These are phyloP conservation scores for Pseudolaguvia tuberculata DNA, from an alignment of 2,113 vertebrate genomes.

Conservation along the genomic window DNA sequence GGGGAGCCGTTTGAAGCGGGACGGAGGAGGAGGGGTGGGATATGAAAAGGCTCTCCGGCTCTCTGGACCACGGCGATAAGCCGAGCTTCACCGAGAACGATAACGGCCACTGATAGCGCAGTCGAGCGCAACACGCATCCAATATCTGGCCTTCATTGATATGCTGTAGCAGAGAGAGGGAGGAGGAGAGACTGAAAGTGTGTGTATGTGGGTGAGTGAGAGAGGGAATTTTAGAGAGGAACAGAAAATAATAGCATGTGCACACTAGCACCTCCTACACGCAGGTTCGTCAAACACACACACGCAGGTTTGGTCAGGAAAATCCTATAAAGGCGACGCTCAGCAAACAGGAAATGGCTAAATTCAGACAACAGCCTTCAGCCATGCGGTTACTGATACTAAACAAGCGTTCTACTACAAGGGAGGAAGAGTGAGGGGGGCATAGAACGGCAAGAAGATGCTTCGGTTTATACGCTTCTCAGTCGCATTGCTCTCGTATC, in stretches of 20 bases:
- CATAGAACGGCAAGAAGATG: constrained; percentile 46
- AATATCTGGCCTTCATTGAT: constrained; percentile 77
- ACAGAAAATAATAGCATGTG: constrained; percentile 56
- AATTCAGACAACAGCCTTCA: constrained; percentile 83
- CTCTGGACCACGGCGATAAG: constrained; percentile 99
- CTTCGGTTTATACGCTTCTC: constrained; percentile 51
- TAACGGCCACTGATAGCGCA: constrained; percentile 99
- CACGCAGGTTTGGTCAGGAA: neutral
- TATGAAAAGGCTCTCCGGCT: constrained; percentile 68
- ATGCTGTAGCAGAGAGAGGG: constrained; percentile 49
- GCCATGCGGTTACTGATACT: constrained; percentile 78
- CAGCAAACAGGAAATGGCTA: constrained; percentile 65
- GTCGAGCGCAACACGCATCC: constrained; percentile 95
- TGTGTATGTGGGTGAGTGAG: neutral
- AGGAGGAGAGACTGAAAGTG: constrained; percentile 13
- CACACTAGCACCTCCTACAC: constrained; percentile 12
- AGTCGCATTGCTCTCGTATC: constrained; percentile 65
- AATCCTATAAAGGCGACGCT: neutral
- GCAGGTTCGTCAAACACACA: constrained; percentile 14
- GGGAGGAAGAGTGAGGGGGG: constrained; percentile 3
- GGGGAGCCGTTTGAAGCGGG: constrained; percentile 93
- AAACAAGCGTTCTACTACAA: constrained; percentile 60
- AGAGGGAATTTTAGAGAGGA: constrained; percentile 27
- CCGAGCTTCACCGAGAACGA: constrained; percentile 99
- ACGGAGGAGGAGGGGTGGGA: constrained; percentile 74